Evolutionary conservation across 2,797 vertebrate genomes (phyloP).

Genomic region (Microctenopoma steveboyesi): DNA sequence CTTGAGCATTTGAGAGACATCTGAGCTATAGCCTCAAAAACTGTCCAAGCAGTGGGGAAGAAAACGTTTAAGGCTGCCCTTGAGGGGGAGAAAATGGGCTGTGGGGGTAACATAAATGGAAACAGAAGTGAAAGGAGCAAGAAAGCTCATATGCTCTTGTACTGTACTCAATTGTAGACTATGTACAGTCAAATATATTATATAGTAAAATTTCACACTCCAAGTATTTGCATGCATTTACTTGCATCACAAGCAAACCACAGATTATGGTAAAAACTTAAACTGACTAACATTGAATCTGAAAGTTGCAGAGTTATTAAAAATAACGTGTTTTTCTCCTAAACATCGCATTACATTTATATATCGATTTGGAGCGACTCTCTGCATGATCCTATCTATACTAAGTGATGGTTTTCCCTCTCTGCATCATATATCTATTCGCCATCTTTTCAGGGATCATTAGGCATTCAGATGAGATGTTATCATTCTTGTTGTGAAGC

Average conservation of each 20-base stretch:
- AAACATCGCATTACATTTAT: not conserved
- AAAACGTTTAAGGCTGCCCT: constrained; percentile 11
- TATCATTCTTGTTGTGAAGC: not conserved
- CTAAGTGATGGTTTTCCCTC: too few species aligned
- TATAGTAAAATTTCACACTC: not conserved
- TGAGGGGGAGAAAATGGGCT: constrained; percentile 7
- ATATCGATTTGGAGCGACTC: not conserved
- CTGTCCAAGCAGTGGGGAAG: constrained; percentile 44
- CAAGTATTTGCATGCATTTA: not conserved
- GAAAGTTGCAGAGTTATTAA: too few species aligned
- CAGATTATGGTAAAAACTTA: too few species aligned
- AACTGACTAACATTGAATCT: too few species aligned
- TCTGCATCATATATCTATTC: too few species aligned
- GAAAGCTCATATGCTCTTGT: too few species aligned
- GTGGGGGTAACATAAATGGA: too few species aligned
- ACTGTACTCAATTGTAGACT: too few species aligned
- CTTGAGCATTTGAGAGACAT: constrained; percentile 6
- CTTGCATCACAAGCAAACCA: too few species aligned
- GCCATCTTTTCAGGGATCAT: not conserved
- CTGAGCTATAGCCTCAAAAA: constrained; percentile 15
- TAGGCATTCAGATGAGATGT: not conserved
- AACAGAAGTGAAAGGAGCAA: too few species aligned
- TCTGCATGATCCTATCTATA: not conserved
- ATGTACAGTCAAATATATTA: not conserved
- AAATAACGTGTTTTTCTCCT: too few species aligned